Conservation (phyloP, 2,797 vertebrate genomes). For the Phataginus tetradactyla region DNA sequence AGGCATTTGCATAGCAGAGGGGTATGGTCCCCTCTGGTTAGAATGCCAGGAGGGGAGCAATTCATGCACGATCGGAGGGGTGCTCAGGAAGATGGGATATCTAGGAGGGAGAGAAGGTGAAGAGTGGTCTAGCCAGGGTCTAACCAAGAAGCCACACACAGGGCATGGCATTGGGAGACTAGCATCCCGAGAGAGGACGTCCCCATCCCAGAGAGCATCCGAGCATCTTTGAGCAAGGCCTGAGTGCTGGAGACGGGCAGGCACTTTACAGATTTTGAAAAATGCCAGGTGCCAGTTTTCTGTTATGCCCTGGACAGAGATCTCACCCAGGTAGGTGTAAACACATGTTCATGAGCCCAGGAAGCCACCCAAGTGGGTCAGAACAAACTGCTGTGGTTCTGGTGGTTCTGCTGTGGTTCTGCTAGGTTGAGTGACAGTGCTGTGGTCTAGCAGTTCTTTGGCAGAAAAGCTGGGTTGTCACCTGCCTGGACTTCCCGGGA, state of each 20-base stretch:
- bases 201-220: not conserved
- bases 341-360: not conserved
- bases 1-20: not conserved
- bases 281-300: not conserved
- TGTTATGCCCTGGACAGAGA: not conserved
- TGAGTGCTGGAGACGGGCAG: not conserved
- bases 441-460: not conserved
- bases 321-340: not conserved
- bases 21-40: not conserved
- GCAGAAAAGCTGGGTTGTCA: fast-evolving
- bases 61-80: not conserved
- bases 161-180: not conserved
- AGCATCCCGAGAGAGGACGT: not conserved
- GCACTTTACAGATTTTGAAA: not conserved
- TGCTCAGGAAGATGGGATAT: not conserved
- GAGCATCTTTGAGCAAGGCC: not conserved
- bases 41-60: not conserved
- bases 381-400: not conserved
- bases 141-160: not conserved
- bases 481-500: not conserved
- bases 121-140: not conserved
- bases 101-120: not conserved
- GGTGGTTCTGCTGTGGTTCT: not conserved
- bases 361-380: not conserved
- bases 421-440: not conserved